Base-by-base conservation (phyloP, 2,888 invertebrate species). In the Chalcosyrphus nemorum region DNA sequence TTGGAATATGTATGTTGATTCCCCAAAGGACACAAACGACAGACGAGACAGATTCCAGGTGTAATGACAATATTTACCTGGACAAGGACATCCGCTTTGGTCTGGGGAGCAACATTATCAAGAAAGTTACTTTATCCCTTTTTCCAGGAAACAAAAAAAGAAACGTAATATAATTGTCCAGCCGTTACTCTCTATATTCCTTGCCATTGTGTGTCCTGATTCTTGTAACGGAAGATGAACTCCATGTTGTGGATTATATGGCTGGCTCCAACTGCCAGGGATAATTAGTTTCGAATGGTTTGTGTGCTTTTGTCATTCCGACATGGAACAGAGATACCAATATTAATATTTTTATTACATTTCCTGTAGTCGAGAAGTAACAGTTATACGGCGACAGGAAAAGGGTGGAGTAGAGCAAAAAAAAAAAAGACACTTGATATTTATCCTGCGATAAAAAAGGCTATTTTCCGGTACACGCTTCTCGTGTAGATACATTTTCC, bases 241-340 rank as follows among this genome's bases (percentile, higher is more conserved):
- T 65, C 59, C 50, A 70, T 65, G 70, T 66, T 76, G 65, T 52
- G 50, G 65, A 66, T 72, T 66, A 59, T 54, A 50, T 50, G 47
- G 56, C 50, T 57, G 43, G 66, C 61, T 63, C 17, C 59, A 38
- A 65, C 71, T 57, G 13, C 71, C n/a, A 72, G 38, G 56, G 78
- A 68, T 82, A 82, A 82, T 82, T 82, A 78, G 82, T 68, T 78
- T 61, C 72, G 66, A 82, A 82, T 78, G 82, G 66, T 50, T 72
- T 78, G 61, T 66, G 56, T 78, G 78, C 45, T 68, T 72, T 78
- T 81, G 81, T 82, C 81, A 54, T 52, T 52, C 19, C 35, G 35
- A 66, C 71, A 65, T 59, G 63, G 17, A 59, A 61, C 82, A 82
- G 78, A 82, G 78, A 78, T 78, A 41, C 56, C 24, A 78, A 68